phyloP scores from a whole-genome alignment of 1,140 invertebrate species.

The Drosophila repleta region DNA sequence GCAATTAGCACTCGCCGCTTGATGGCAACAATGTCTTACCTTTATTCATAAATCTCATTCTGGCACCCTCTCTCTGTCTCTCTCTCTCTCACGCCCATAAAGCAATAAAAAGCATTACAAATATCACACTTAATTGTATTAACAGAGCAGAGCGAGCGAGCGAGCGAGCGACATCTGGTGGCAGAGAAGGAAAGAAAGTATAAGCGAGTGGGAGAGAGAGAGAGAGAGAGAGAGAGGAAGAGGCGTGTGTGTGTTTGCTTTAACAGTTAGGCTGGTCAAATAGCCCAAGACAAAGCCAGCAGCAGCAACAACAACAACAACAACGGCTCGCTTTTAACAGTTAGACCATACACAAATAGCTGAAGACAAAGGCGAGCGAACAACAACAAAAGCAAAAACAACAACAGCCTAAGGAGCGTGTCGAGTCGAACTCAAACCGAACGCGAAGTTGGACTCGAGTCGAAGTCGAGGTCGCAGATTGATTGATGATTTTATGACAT shows the following conservation, averaged over 20 bases:
- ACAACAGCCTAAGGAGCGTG: not conserved
- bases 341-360: constrained; percentile 35
- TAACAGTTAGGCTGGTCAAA: constrained; percentile 40
- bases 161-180: not conserved
- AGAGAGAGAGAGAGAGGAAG: not conserved
- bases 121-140: constrained; percentile 81
- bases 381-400: constrained; percentile 1
- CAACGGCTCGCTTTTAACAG: not conserved
- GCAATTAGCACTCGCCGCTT: not conserved
- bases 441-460: not conserved
- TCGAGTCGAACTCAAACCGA: not conserved
- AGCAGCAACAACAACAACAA: not conserved
- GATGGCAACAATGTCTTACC: constrained; percentile 3
- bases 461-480: constrained; percentile 40
- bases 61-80: not conserved
- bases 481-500: constrained; percentile 83
- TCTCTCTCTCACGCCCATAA: constrained; percentile 58
- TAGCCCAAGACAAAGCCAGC: constrained; percentile 30
- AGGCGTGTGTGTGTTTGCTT: constrained; percentile 37
- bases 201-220: no score
- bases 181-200: not conserved
- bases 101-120: constrained; percentile 75
- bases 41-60: not conserved
- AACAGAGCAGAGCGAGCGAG: constrained; percentile 38
- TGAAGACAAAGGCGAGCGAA: constrained; percentile 24